A percentile compares a stretch with the other conserved stretches of the same genome.
Conservation (phyloP, 2,888 invertebrate genomes). For the Anticlea derivata region DNA sequence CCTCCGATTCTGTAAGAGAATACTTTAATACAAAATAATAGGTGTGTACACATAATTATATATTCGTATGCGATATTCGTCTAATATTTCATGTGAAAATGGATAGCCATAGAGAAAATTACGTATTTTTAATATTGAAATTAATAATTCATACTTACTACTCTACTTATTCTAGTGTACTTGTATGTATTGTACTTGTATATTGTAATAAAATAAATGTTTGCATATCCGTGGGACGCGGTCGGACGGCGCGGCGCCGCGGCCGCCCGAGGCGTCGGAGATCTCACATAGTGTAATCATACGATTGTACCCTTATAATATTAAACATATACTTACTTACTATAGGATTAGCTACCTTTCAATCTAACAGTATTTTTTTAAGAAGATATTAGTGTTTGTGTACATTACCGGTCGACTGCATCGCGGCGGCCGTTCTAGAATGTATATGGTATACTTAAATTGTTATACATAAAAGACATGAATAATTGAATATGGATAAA, state of each 20-base stretch:
- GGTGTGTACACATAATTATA: slow-evolving; percentile 75
- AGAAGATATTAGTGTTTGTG: slow-evolving; percentile 84
- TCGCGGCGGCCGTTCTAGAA: slow-evolving; percentile 72
- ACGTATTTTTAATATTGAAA: slow-evolving; percentile 84
- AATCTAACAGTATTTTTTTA: slow-evolving; percentile 85
- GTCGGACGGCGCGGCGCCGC: slow-evolving; percentile 55
- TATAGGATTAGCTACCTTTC: slow-evolving; percentile 82
- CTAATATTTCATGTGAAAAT: slow-evolving; percentile 80
- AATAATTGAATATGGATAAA: slow-evolving; percentile 78
- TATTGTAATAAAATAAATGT: slow-evolving; percentile 68
- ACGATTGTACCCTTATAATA: slow-evolving; percentile 79
- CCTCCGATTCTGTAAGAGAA: slow-evolving; percentile 78
- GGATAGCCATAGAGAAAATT: slow-evolving; percentile 82
- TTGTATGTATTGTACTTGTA: slow-evolving; percentile 59
- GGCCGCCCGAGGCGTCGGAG: slow-evolving; percentile 77
- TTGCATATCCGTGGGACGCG: slow-evolving; percentile 81
- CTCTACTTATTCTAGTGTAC: slow-evolving; percentile 63
- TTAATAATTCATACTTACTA: slow-evolving; percentile 78
- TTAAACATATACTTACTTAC: slow-evolving; percentile 75
- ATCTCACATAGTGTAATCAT: slow-evolving; percentile 82
- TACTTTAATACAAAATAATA: slow-evolving; percentile 75
- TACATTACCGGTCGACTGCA: slow-evolving; percentile 74
- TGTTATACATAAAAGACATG: slow-evolving; percentile 81
- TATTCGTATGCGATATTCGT: slow-evolving; percentile 81
- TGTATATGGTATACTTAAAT: slow-evolving; percentile 79